phyloP scores from a whole-genome alignment of 2,797 vertebrate genomes.

The Enoplosus armatus region DNA sequence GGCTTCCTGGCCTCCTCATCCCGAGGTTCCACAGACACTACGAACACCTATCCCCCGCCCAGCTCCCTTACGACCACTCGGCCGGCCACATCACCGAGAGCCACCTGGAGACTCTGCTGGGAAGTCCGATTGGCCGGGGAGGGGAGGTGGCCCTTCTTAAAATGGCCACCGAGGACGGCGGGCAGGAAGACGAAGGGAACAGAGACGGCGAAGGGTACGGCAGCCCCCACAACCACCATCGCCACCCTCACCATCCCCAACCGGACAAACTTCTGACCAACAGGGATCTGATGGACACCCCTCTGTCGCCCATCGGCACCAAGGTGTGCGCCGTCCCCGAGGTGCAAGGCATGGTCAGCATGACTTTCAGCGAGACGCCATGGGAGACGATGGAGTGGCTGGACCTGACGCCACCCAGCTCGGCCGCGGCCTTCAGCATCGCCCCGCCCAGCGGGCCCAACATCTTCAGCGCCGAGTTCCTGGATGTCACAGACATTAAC shows the following conservation, averaged over 20 bases:
- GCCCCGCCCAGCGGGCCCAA: constrained; percentile 89
- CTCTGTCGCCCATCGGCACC: constrained; percentile 89
- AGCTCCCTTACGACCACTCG: constrained; percentile 88
- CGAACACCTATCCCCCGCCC: constrained; percentile 84
- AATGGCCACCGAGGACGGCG: constrained; percentile 87
- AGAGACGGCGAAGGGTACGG: constrained; percentile 85
- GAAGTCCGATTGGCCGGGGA: constrained; percentile 87
- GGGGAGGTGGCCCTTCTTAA: constrained; percentile 89
- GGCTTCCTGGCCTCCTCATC: constrained; percentile 82
- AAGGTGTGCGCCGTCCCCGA: constrained; percentile 87
- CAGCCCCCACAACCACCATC: constrained; percentile 83
- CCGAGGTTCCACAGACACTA: constrained; percentile 89
- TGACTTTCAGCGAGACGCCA: constrained; percentile 94
- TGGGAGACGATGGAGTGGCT: constrained; percentile 99
- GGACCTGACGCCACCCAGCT: constrained; percentile 95
- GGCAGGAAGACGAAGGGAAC: constrained; percentile 85
- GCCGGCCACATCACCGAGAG: constrained; percentile 83
- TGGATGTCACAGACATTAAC: constrained; percentile 96
- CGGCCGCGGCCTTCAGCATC: constrained; percentile 87
- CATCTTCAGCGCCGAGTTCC: constrained; percentile 98
- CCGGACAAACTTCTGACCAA: constrained; percentile 89
- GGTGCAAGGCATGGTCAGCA: constrained; percentile 85
- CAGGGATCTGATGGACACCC: constrained; percentile 91
- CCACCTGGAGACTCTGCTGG: constrained; percentile 92
- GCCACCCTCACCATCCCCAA: constrained; percentile 73